phyloP scores from a whole-genome alignment of 2,113 vertebrate species.

The Megalops atlanticus region DNA sequence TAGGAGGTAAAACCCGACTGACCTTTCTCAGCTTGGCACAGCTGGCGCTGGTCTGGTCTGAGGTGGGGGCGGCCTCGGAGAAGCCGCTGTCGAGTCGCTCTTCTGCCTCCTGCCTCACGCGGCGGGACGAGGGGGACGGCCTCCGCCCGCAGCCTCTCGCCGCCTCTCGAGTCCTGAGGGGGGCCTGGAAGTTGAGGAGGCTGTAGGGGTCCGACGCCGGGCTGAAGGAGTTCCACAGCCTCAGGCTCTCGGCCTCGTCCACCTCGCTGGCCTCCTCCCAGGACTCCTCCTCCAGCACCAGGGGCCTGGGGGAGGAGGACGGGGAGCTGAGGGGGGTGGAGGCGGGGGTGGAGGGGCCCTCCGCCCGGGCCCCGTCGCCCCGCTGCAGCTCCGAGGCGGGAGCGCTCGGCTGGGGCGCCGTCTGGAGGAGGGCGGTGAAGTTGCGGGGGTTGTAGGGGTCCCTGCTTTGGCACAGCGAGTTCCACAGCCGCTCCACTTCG shows the following conservation, averaged over 20 bases:
- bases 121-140: slow-evolving; percentile 23
- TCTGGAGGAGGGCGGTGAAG: slow-evolving; percentile 80
- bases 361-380: slow-evolving; percentile 31
- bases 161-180: slow-evolving; percentile 65
- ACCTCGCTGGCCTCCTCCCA: slow-evolving; percentile 70
- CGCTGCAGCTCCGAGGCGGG: background rate
- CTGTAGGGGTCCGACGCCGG: slow-evolving; percentile 85
- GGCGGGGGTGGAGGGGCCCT: slow-evolving; percentile 35
- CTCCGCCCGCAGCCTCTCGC: background rate
- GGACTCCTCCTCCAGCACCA: slow-evolving; percentile 17
- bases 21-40: slow-evolving; percentile 63
- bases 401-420: slow-evolving; percentile 37
- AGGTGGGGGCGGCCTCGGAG: slow-evolving; percentile 39
- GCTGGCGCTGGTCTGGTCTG: background rate
- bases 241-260: slow-evolving; percentile 79
- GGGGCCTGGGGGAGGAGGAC: slow-evolving; percentile 44
- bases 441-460: slow-evolving; percentile 88
- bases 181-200: slow-evolving; percentile 85
- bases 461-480: slow-evolving; percentile 69
- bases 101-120: slow-evolving; percentile 54
- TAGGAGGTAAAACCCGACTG: slow-evolving; percentile 16
- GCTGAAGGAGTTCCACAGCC: slow-evolving; percentile 83
- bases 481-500: slow-evolving; percentile 77
- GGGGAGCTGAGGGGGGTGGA: slow-evolving; percentile 42
- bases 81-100: slow-evolving; percentile 60